Conservation (phyloP, 2,113 vertebrate species). For the Geococcyx californianus region DNA sequence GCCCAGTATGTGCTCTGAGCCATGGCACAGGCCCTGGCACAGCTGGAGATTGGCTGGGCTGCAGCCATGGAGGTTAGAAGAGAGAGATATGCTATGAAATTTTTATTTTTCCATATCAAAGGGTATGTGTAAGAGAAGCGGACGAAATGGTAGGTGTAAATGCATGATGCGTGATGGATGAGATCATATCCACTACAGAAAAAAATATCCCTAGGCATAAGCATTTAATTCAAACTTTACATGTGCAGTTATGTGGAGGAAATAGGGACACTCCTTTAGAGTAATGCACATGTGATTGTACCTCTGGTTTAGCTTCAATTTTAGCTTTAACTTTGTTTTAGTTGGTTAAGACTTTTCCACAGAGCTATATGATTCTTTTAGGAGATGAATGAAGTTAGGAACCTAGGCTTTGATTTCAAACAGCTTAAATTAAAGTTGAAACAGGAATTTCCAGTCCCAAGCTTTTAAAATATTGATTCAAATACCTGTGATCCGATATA, state of each 20-base stretch:
- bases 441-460: not conserved
- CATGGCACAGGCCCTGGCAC: accelerated
- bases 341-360: not conserved
- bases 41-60: not conserved
- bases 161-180: not conserved
- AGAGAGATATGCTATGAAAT: not conserved
- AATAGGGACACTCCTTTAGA: not conserved
- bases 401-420: not conserved
- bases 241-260: not conserved
- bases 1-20: not conserved
- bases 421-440: not conserved
- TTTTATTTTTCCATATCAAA: not conserved
- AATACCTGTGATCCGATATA: not conserved
- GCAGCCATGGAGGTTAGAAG: not conserved
- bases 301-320: not conserved
- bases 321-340: constrained; percentile 3
- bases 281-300: not conserved
- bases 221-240: not conserved
- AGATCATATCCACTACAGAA: not conserved
- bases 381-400: not conserved
- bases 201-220: not conserved
- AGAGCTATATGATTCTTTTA: not conserved
- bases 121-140: not conserved
- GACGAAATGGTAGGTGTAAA: not conserved
- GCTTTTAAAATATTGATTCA: not conserved